phyloP scores from a whole-genome alignment of 2,113 vertebrate genomes.

The Anguilla rostrata region DNA sequence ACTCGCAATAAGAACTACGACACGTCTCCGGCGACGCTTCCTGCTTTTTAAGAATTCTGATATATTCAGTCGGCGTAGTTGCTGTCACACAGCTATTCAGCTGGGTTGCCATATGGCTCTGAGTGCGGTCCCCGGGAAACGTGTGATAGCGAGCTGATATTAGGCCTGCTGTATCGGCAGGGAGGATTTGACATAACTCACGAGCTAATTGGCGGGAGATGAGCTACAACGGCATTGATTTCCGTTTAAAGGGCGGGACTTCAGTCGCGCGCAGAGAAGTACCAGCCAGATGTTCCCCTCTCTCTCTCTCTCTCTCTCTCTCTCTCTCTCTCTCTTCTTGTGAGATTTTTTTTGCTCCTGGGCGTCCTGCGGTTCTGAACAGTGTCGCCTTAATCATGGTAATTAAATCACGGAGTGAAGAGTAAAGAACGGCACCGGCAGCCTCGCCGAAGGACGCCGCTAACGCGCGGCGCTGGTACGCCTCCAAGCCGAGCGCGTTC shows the following conservation, averaged over 20 bases:
- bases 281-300: slow-evolving; percentile 24
- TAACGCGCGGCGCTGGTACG: not conserved
- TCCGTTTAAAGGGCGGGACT: slow-evolving; percentile 8
- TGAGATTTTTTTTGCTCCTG: slow-evolving; percentile 20
- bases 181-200: slow-evolving; percentile 24
- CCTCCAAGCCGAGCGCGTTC: not conserved
- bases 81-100: too few species aligned
- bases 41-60: too few species aligned
- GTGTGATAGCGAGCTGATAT: slow-evolving; percentile 15
- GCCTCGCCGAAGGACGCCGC: not conserved
- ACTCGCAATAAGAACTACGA: too few species aligned
- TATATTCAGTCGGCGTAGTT: too few species aligned
- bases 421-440: not conserved
- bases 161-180: slow-evolving; percentile 14
- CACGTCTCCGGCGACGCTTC: too few species aligned
- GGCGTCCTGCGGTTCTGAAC: slow-evolving; percentile 26
- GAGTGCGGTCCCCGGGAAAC: slow-evolving; percentile 4
- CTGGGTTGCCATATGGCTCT: not conserved
- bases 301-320: too few species aligned
- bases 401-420: slow-evolving; percentile 17
- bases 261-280: slow-evolving; percentile 1
- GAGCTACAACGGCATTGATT: slow-evolving; percentile 20
- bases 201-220: slow-evolving; percentile 14
- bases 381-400: slow-evolving; percentile 11
- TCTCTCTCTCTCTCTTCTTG: not conserved